These are phyloP conservation scores for Argyresthia albistria DNA, from an alignment of 2,888 invertebrate species.

Conservation along the genomic window DNA sequence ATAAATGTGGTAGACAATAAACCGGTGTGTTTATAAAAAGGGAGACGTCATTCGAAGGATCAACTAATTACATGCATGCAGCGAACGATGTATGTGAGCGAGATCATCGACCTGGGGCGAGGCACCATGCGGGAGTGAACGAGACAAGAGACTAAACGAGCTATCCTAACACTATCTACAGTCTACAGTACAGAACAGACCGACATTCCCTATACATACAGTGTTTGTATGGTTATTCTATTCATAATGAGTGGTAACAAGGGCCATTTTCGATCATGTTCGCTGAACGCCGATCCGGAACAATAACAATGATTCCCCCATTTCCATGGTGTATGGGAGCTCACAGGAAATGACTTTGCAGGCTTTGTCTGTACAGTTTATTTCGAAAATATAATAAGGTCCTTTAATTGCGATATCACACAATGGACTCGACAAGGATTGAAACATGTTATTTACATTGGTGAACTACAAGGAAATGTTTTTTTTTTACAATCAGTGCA, in stretches of 20 bases:
- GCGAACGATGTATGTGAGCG: not conserved
- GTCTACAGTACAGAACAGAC: not conserved
- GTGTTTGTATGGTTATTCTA: too few species aligned
- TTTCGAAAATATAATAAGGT: too few species aligned
- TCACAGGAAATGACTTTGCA: constrained; percentile 4
- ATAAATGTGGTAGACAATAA: not conserved
- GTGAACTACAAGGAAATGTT: too few species aligned
- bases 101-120: constrained; percentile 14
- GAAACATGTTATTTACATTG: too few species aligned
- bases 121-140: constrained; percentile 4
- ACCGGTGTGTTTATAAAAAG: not conserved
- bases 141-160: constrained; percentile 1
- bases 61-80: not conserved
- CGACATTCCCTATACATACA: too few species aligned
- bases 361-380: too few species aligned
- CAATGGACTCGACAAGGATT: too few species aligned
- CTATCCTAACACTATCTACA: not conserved
- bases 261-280: not conserved
- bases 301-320: constrained; percentile 9
- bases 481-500: too few species aligned
- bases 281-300: constrained; percentile 7
- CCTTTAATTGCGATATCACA: too few species aligned
- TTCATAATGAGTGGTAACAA: not conserved
- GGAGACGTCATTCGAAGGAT: not conserved
- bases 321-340: constrained; percentile 1